Conservation (phyloP, 2,113 vertebrate genomes). For the Chunga burmeisteri region DNA sequence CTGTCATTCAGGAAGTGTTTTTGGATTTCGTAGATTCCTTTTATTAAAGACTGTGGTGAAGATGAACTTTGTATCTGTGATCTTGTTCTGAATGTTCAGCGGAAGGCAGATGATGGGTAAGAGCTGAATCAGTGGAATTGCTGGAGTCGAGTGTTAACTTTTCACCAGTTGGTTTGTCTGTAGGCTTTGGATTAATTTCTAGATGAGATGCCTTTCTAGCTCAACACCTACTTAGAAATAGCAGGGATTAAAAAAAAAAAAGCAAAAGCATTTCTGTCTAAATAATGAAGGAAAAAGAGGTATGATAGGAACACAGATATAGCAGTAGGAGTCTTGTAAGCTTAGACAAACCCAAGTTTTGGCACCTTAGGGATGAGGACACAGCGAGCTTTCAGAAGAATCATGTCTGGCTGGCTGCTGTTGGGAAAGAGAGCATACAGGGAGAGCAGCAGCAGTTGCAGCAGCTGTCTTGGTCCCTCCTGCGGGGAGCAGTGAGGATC, state of each 20-base stretch:
- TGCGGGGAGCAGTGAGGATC: rapidly evolving
- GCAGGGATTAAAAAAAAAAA: not conserved
- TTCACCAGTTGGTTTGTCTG: not conserved
- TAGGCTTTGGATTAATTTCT: not conserved
- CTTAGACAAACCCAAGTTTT: not conserved
- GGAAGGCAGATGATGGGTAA: conserved; percentile 71
- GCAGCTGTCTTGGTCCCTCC: not conserved
- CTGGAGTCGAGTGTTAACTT: not conserved
- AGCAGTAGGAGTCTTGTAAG: not conserved
- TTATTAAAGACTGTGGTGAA: conserved; percentile 88
- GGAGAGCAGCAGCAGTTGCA: not conserved
- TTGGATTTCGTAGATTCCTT: conserved; percentile 79
- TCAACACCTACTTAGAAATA: not conserved
- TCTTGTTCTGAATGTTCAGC: conserved; percentile 80
- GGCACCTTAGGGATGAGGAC: not conserved
- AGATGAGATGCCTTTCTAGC: not conserved
- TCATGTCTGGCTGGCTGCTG: not conserved
- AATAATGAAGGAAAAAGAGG: not conserved
- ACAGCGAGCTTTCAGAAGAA: not conserved
- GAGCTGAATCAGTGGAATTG: not conserved
- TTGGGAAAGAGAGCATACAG: not conserved
- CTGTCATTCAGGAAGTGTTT: not conserved
- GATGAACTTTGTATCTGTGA: conserved; percentile 87
- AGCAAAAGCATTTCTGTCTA: not conserved
- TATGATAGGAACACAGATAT: not conserved